Base-by-base conservation (phyloP, 2,797 vertebrate genomes). In the Scyliorhinus canicula region DNA sequence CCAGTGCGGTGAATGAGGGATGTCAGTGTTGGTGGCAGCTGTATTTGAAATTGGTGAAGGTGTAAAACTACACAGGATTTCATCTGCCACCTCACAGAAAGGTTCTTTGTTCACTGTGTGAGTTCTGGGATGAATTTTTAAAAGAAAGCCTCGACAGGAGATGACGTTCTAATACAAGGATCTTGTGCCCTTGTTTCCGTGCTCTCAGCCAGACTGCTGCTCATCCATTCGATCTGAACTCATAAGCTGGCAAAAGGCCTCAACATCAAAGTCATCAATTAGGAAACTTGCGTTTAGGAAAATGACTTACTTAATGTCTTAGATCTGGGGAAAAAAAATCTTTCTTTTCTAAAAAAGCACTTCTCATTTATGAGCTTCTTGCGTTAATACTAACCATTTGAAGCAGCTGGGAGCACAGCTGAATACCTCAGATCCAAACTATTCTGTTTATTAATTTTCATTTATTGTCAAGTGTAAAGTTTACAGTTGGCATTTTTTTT, bases 1-100 rank as follows among this genome's bases (percentile, higher is more conserved):
- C 88, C 88, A 91, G 8, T 63, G 35, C 88, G 1, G 57, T 91
- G 88, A 91, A 91, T 91, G 57, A 63, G 88, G 57, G n/a, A 63
- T 91, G 55, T 40, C 88, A 44, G 88, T 91, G 88, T 91, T n/a
- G n/a, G 57, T 91, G 88, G 88, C 57, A 91, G 57, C 88, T 91
- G 88, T 91, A 91, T 63, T 63, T 91, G 57, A 91, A 63, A 91
- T 63, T 40, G 55, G 28, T 91, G 88, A 91, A 91, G 88, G 88
- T 63, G 28, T 63, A 91, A 63, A 91, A 40, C 88, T 91, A 14
- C 57, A 91, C 88, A 91, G 60, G n/a, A 19, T 91, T 63, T 63
- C n/a, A 91, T 63, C n/a, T 63, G 88, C 63, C 57, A 40, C 16
- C 44, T 63, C n/a, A 63, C 14, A 91, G 88, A 91, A 88, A 88